Evolutionary conservation across 2,113 vertebrate species (phyloP).

Genomic region (Mastomys coucha): DNA sequence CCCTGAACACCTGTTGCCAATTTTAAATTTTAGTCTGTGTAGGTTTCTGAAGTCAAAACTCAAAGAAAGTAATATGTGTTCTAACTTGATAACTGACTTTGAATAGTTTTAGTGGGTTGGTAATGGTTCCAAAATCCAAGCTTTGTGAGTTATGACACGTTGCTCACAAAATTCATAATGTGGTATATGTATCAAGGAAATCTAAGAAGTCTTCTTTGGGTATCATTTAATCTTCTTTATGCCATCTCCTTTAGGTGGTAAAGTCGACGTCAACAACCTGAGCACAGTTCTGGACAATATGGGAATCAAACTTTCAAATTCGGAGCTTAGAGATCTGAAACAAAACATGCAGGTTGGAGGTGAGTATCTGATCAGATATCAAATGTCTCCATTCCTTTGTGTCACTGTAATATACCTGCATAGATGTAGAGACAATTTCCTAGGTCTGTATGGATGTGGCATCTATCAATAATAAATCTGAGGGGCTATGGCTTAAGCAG

Average conservation of each 20-base stretch:
- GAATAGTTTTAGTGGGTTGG: background rate
- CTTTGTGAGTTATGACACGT: background rate
- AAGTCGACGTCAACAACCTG: slow-evolving; percentile 32
- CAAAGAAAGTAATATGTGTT: background rate
- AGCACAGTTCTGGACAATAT: slow-evolving; percentile 42
- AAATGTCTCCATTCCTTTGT: background rate
- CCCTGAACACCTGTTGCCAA: background rate
- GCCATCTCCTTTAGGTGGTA: slow-evolving; percentile 45
- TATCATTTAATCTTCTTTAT: background rate
- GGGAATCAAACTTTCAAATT: slow-evolving; percentile 38
- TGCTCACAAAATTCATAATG: background rate
- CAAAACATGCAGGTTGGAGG: slow-evolving; percentile 30
- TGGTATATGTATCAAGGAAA: background rate
- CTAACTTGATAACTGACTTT: background rate
- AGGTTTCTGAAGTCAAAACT: background rate
- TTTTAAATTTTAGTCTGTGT: background rate
- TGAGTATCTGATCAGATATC: slow-evolving; percentile 26
- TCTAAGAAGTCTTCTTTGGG: background rate
- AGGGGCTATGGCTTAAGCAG: too few species aligned
- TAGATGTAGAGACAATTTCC: too few species aligned
- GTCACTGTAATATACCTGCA: background rate
- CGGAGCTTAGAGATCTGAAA: slow-evolving; percentile 45
- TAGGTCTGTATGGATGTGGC: too few species aligned
- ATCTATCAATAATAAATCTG: too few species aligned
- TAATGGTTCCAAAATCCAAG: background rate